A percentile compares a stretch with the other conserved stretches of the same genome.
Evolutionary conservation across 1,140 invertebrate species (phyloP).

Genomic region (Pteromalus puparum): DNA sequence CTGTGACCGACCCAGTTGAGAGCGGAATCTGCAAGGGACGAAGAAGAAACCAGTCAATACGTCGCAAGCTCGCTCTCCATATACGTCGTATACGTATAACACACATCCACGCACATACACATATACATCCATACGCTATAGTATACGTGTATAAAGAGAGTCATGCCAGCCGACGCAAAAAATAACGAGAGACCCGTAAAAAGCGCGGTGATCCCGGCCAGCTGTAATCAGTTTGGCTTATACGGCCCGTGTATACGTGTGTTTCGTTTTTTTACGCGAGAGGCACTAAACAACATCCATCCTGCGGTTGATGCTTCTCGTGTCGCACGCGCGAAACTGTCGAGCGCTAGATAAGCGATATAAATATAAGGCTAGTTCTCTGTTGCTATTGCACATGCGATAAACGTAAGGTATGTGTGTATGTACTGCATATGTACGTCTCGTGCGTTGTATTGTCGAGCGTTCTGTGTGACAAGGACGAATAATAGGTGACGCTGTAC

Average conservation of each 20-base stretch:
- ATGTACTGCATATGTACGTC: background rate
- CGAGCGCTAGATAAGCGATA: slow-evolving; percentile 12
- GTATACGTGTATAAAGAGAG: too few species aligned
- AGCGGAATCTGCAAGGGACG: slow-evolving; percentile 39
- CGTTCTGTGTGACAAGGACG: slow-evolving; percentile 12
- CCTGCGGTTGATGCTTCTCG: background rate
- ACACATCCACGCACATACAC: background rate
- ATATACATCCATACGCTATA: too few species aligned
- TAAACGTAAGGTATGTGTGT: background rate
- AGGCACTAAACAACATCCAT: slow-evolving; percentile 12
- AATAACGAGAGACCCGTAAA: background rate
- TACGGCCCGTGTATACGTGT: background rate
- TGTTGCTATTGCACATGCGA: background rate
- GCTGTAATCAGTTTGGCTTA: slow-evolving; percentile 20
- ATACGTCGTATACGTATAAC: background rate
- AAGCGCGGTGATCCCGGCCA: background rate
- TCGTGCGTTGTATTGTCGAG: background rate
- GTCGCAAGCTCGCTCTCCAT: background rate
- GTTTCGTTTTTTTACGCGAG: background rate
- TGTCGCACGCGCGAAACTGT: background rate
- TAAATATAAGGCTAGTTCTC: background rate
- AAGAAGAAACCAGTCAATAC: slow-evolving; percentile 35
- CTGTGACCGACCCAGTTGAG: slow-evolving; percentile 35
- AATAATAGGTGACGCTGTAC: slow-evolving; percentile 12
- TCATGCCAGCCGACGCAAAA: background rate